Percentiles rank a stretch among this genome's conserved stretches.
phyloP scores from a whole-genome alignment of 2,113 vertebrate species.

The Ailuropoda melanoleuca region DNA sequence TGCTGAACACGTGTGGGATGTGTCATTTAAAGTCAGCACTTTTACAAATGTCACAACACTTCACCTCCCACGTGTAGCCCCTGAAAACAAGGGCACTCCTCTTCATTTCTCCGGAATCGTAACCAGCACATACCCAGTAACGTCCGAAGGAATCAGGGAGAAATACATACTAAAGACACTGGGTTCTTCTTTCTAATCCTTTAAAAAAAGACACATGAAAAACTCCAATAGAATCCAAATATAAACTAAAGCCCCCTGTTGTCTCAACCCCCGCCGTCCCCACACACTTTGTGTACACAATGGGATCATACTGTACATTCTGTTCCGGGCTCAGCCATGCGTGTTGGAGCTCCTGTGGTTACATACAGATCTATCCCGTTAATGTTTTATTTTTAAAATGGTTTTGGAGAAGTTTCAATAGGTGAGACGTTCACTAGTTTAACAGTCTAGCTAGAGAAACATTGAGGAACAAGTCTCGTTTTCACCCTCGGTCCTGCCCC shows the following conservation, averaged over 20 bases:
- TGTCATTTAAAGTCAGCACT: too few relatives aligned
- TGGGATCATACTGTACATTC: too few relatives aligned
- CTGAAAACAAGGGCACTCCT: background rate
- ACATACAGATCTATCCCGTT: background rate
- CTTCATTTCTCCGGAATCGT: background rate
- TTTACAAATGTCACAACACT: background rate
- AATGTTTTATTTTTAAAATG: background rate
- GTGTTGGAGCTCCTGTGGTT: too few relatives aligned
- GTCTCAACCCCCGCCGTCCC: background rate
- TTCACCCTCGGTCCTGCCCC: too few relatives aligned
- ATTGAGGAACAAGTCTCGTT: background rate
- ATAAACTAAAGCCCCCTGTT: background rate
- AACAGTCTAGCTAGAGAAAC: background rate
- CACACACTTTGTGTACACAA: too few relatives aligned
- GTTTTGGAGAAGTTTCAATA: background rate
- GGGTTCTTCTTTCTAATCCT: background rate
- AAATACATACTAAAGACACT: background rate
- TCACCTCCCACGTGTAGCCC: background rate
- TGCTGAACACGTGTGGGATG: background rate
- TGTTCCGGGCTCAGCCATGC: background rate
- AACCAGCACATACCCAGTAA: accelerated
- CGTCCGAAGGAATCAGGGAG: background rate
- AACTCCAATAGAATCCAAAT: too few relatives aligned
- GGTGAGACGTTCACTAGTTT: background rate
- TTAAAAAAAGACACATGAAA: background rate